Evolutionary conservation across 2,888 invertebrate genomes (phyloP).

Genomic region (Acleris literana): DNA sequence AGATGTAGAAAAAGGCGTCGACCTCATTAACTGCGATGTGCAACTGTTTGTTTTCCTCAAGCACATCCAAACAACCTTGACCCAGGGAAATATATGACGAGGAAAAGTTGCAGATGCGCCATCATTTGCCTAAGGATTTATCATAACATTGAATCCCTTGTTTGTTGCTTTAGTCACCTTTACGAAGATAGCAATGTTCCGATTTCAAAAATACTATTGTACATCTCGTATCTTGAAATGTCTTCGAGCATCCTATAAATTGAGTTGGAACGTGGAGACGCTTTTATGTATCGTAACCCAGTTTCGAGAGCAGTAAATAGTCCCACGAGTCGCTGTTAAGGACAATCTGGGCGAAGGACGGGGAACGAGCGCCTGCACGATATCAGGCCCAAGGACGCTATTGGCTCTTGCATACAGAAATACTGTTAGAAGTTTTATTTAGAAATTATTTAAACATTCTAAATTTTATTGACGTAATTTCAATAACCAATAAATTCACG

Average conservation of each 20-base stretch:
- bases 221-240: neutral
- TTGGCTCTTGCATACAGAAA: neutral
- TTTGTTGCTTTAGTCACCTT: too few relatives aligned
- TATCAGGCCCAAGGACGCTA: constrained; percentile 44
- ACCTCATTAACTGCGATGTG: constrained; percentile 28
- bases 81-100: constrained; percentile 47
- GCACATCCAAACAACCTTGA: constrained; percentile 76
- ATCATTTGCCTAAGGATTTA: constrained; percentile 10
- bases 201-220: too few relatives aligned
- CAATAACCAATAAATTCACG: too few relatives aligned
- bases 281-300: constrained; percentile 22
- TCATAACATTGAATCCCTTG: neutral
- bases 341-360: constrained; percentile 55
- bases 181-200: too few relatives aligned
- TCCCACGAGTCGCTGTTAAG: constrained; percentile 38
- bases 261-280: constrained; percentile 6
- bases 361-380: constrained; percentile 19
- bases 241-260: constrained; percentile 5
- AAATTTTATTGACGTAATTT: too few relatives aligned
- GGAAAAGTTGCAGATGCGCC: constrained; percentile 26
- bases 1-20: constrained; percentile 15
- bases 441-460: too few relatives aligned
- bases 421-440: neutral
- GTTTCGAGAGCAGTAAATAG: constrained; percentile 9
- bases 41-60: constrained; percentile 33